These are phyloP conservation scores for Ambastaia sidthimunki DNA, from an alignment of 2,797 vertebrate species.

Conservation along the genomic window DNA sequence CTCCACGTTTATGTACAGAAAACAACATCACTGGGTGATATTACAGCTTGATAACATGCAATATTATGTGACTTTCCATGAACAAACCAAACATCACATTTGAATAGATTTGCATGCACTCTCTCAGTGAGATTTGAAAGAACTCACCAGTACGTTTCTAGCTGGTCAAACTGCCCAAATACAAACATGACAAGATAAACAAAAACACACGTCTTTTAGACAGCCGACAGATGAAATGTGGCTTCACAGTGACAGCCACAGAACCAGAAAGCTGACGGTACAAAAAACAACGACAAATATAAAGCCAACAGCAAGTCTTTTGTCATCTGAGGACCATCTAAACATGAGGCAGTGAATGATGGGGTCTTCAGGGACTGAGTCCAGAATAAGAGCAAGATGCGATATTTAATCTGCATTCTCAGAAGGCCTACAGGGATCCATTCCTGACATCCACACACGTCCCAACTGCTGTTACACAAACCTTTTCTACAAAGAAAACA, in stretches of 20 bases:
- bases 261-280: slow-evolving; percentile 49
- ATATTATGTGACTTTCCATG: slow-evolving; percentile 10
- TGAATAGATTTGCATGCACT: slow-evolving; percentile 55
- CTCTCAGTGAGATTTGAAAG: neutral
- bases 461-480: slow-evolving; percentile 52
- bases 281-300: slow-evolving; percentile 45
- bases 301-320: neutral
- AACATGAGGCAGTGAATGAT: slow-evolving; percentile 44
- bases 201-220: neutral
- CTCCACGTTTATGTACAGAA: neutral
- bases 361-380: slow-evolving; percentile 64
- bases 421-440: slow-evolving; percentile 67
- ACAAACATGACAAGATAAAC: neutral
- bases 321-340: slow-evolving; percentile 45
- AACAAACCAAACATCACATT: slow-evolving; percentile 53
- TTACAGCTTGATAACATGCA: neutral
- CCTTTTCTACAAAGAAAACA: slow-evolving; percentile 65
- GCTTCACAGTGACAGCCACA: slow-evolving; percentile 34
- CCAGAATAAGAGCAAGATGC: slow-evolving; percentile 57
- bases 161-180: neutral
- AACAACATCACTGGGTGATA: neutral
- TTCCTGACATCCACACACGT: slow-evolving; percentile 60
- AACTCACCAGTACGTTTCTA: neutral
- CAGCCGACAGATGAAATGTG: neutral
- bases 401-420: slow-evolving; percentile 80